Base-by-base conservation (phyloP, 2,888 invertebrate species). In the Congeria kusceri region DNA sequence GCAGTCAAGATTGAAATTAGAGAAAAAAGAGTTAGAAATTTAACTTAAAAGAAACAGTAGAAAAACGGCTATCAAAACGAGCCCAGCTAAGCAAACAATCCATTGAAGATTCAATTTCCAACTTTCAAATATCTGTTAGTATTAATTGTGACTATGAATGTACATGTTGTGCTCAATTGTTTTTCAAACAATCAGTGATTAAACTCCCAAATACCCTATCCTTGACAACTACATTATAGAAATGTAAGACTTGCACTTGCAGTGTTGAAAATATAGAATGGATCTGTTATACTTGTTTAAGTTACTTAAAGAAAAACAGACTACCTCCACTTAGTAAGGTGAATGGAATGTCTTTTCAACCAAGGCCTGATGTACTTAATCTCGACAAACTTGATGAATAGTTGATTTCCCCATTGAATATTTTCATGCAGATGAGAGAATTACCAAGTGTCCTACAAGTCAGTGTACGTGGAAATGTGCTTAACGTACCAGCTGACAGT, bases 341-440 rank as follows among this genome's bases (percentile, higher is more conserved):
- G 20, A 77, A 77, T 32, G 25, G 29, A 5, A 20, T 72, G 13
- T n/a, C 15, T 20, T 77, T 71, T 46, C 77, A 70, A 49, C 5
- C 11, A 27, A 66, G 44, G 66, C 73, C 77, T 28, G 46, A 57
- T 29, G 63, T 27, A 53, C 53, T 77, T 11, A 23, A 73, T 1
- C 63, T 72, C 3, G 68, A 44, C 25, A 15, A 28, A 11, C 49
- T 77, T 32, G 68, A 74, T 44, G 77, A 74, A 62, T 53, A 67
- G 46, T 53, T 77, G 27, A 56, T 77, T 27, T 58, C 77, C 39
- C 77, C 77, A 47, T 59, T 72, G 9, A 67, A 49, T 28, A 53
- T 57, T 39, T 77, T 73, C 28, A 63, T 67, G 56, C 73, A 77
- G 57, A 58, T 77, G 49, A 67, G 68, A 56, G 73, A 77, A 56